Base-by-base conservation (phyloP, 2,888 invertebrate species). In the Coecobrya sp. region DNA sequence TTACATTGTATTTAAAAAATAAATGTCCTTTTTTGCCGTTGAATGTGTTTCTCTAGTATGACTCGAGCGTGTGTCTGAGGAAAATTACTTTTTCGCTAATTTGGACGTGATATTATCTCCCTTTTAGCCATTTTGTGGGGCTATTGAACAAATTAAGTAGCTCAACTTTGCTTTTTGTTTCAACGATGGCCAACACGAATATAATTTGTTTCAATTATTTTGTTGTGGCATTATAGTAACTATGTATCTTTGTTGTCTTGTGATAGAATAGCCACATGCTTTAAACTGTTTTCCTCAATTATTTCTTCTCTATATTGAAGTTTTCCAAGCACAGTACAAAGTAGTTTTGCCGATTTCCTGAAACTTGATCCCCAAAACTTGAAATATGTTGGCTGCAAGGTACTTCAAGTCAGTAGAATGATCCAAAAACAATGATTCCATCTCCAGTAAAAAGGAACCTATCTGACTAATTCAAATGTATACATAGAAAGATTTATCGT, bases 381-480 rank as follows among this genome's bases (percentile, higher is more conserved):
- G 27, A 30, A 68, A n/a, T 59, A n/a, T 59, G 1, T 19, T 59
- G 13, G n/a, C 19, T 11, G 7, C 22, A 19, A n/a, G n/a, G n/a
- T n/a, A n/a, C n/a, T n/a, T n/a, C n/a, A n/a, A n/a, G n/a, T n/a
- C n/a, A n/a, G n/a, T n/a, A n/a, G n/a, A 30, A 7, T 30, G 4
- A 27, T 30, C 25, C 3, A 22, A 19, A 25, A 7, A 5, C n/a
- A 25, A 8, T n/a, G 55, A 16, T 62, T 62, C 0, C 62, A 5
- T 25, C 7, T 62, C 62, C 62, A 62, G 62, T 10, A 62, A 59
- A 16, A n/a, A 10, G n/a, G n/a, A n/a, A 59, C 25, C 5, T 62
- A 10, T 25, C 62, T 62, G n/a, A n/a, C n/a, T n/a, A n/a, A 62
- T 62, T 8, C 62, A 62, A 62, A 62, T n/a, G n/a, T n/a, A n/a